A percentile compares a stretch with the other conserved stretches of the same genome.
phyloP scores from a whole-genome alignment of 2,888 invertebrate genomes.

The Tholera decimalis region DNA sequence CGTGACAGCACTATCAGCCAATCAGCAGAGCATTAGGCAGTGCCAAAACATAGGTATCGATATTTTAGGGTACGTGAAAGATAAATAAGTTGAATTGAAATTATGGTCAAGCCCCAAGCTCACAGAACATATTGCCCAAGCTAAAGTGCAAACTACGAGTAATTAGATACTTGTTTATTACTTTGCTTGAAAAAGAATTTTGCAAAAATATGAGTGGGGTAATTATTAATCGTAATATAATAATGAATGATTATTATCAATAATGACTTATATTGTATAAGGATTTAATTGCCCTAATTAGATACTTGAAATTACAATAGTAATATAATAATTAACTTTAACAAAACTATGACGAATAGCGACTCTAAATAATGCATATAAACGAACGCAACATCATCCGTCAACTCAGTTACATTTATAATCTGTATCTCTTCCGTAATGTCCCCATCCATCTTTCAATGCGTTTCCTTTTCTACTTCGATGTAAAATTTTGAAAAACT shows the following conservation, averaged over 20 bases:
- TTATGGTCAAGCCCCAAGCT: too few species aligned
- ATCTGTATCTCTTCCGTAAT: constrained; percentile 63
- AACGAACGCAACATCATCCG: constrained; percentile 61
- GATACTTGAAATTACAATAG: neutral
- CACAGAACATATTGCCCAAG: too few species aligned
- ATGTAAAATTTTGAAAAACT: constrained; percentile 66
- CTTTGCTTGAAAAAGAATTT: too few species aligned
- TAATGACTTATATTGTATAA: neutral
- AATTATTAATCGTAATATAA: neutral
- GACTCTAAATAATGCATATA: constrained; percentile 37
- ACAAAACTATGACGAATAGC: constrained; percentile 8
- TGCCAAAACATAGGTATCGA: constrained; percentile 4
- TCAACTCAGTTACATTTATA: constrained; percentile 61
- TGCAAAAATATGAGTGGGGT: neutral
- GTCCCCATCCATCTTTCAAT: constrained; percentile 75
- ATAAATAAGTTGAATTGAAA: too few species aligned
- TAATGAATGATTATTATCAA: neutral
- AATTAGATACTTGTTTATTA: too few species aligned
- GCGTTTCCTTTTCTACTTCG: constrained; percentile 77
- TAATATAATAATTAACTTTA: neutral
- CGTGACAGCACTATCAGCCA: constrained; percentile 36
- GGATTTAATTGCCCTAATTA: neutral
- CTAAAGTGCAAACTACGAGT: too few species aligned
- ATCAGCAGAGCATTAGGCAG: neutral
- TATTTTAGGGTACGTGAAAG: neutral